These are phyloP conservation scores for Arizona elegans DNA, from an alignment of 2,113 vertebrate genomes.

Conservation along the genomic window DNA sequence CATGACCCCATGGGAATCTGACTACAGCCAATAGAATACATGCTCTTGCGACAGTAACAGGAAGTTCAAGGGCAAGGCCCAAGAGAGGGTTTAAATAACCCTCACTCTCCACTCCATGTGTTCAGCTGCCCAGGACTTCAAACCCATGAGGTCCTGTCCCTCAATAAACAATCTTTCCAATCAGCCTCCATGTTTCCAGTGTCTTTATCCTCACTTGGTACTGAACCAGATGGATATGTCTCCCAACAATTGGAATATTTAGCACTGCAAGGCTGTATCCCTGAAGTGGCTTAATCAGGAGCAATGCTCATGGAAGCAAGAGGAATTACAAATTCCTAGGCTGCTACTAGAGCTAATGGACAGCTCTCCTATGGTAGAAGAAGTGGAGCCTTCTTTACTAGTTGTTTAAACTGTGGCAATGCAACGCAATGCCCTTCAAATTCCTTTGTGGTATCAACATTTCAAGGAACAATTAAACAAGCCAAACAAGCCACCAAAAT, in stretches of 20 bases:
- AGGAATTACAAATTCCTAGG: neutral
- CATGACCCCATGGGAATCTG: too few species aligned
- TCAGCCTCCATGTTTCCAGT: too few species aligned
- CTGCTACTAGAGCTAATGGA: neutral
- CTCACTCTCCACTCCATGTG: too few species aligned
- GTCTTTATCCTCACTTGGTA: too few species aligned
- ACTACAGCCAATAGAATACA: too few species aligned
- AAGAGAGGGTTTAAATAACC: too few species aligned
- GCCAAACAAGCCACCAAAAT: neutral
- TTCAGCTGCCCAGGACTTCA: too few species aligned
- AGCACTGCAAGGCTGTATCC: neutral
- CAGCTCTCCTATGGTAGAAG: neutral
- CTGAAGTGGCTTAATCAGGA: neutral
- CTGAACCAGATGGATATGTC: too few species aligned
- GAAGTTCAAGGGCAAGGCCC: too few species aligned
- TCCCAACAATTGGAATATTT: neutral
- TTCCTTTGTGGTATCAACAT: neutral
- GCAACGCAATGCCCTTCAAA: neutral
- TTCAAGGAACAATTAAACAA: constrained; percentile 4
- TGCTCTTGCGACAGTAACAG: too few species aligned
- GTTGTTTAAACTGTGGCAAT: neutral
- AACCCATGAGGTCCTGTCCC: too few species aligned
- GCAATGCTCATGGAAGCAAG: neutral
- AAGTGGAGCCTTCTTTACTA: neutral
- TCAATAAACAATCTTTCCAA: too few species aligned